phyloP scores from a whole-genome alignment of 2,113 vertebrate species.

The Scolopax mira region DNA sequence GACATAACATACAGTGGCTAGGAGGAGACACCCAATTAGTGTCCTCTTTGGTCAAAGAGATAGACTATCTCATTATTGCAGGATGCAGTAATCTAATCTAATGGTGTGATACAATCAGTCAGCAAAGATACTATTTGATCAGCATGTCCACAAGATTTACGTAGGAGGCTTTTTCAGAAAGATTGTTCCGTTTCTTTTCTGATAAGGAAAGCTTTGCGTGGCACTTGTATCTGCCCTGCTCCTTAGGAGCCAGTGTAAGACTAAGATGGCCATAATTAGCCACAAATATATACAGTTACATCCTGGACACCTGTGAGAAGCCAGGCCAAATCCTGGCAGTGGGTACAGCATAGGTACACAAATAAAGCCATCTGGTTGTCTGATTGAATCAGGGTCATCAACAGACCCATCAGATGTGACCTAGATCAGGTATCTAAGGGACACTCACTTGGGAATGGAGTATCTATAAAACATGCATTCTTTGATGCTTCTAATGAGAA shows the following conservation, averaged over 20 bases:
- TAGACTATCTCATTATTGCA: slow-evolving; percentile 1
- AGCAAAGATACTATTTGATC: background rate
- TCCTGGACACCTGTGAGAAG: background rate
- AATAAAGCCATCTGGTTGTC: slow-evolving; percentile 58
- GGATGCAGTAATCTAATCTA: background rate
- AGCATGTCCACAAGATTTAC: background rate
- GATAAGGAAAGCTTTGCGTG: background rate
- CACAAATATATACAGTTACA: background rate
- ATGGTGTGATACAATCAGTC: background rate
- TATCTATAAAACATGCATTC: slow-evolving; percentile 31
- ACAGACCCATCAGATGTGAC: slow-evolving; percentile 33
- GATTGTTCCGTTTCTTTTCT: background rate
- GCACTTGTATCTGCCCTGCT: background rate
- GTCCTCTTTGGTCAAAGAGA: background rate
- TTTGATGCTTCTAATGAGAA: slow-evolving; percentile 28
- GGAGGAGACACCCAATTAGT: background rate
- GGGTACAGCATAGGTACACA: slow-evolving; percentile 24
- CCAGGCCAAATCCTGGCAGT: slow-evolving; percentile 6
- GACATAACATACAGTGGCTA: background rate
- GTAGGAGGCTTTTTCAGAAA: background rate
- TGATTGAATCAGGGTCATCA: slow-evolving; percentile 53
- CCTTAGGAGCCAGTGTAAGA: background rate
- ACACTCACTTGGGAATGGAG: background rate
- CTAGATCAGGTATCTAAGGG: slow-evolving; percentile 36
- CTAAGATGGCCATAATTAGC: background rate